Evolutionary conservation across 2,888 invertebrate genomes (phyloP).

Genomic region (Drosophila pegasa): DNA sequence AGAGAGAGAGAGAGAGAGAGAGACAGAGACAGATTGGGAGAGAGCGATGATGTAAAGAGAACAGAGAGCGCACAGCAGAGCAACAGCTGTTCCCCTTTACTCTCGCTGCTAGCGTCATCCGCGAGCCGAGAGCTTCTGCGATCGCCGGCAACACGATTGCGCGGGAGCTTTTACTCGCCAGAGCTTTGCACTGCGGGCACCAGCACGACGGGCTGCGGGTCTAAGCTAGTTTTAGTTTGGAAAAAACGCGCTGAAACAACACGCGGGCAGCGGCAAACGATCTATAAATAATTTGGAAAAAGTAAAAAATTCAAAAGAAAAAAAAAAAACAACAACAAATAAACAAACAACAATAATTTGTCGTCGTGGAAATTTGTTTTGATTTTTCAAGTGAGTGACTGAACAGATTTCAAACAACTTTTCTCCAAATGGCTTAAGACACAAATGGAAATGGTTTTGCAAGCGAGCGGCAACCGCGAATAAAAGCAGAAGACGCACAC

Average conservation of each 20-base stretch:
- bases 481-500: not conserved
- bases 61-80: not conserved
- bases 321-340: not conserved
- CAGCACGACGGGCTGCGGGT: constrained; percentile 28
- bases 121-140: constrained; percentile 39
- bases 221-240: constrained; percentile 73
- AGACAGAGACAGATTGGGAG: too few species aligned
- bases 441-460: constrained; percentile 3
- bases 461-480: constrained; percentile 26
- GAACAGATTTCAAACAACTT: constrained; percentile 29
- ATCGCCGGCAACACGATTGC: constrained; percentile 30
- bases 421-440: not conserved
- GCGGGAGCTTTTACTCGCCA: constrained; percentile 33
- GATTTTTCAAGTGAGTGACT: constrained; percentile 35
- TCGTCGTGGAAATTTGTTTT: constrained; percentile 32
- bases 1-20: not conserved
- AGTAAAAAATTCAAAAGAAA: not conserved
- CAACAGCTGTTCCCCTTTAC: constrained; percentile 37
- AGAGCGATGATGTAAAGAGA: not conserved
- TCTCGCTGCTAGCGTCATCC: constrained; percentile 30
- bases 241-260: constrained; percentile 59
- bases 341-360: constrained; percentile 2
- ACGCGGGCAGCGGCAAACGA: constrained; percentile 25
- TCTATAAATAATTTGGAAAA: constrained; percentile 42
- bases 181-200: constrained; percentile 35